phyloP scores from a whole-genome alignment of 2,797 vertebrate species.

The Xenentodon cancila region DNA sequence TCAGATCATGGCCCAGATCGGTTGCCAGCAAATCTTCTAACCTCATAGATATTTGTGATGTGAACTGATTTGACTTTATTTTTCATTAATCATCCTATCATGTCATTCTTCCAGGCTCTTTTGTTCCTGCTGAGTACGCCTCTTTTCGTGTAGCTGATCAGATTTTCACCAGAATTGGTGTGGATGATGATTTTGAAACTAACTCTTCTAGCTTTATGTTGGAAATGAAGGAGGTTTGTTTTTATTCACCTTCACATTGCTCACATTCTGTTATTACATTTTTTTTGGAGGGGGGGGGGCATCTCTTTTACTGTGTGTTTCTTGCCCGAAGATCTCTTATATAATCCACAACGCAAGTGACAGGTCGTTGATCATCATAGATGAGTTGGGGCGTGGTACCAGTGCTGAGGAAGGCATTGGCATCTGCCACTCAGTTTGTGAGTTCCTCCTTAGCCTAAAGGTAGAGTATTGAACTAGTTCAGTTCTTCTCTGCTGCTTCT shows the following conservation, averaged over 20 bases:
- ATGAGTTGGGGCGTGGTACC: slow-evolving; percentile 96
- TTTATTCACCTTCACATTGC: neutral
- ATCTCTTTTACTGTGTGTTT: slow-evolving; percentile 20
- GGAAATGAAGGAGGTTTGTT: slow-evolving; percentile 96
- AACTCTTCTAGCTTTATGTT: slow-evolving; percentile 98
- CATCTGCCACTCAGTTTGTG: slow-evolving; percentile 93
- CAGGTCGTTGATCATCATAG: slow-evolving; percentile 94
- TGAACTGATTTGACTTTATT: neutral
- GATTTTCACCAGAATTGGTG: slow-evolving; percentile 96
- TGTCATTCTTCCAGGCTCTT: slow-evolving; percentile 86
- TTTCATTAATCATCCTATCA: slow-evolving; percentile 5
- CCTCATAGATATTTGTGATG: neutral
- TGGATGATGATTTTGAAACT: slow-evolving; percentile 98
- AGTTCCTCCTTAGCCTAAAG: slow-evolving; percentile 93
- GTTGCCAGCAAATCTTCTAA: slow-evolving; percentile 72
- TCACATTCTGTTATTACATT: neutral
- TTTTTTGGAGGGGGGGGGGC: neutral
- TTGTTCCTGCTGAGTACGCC: slow-evolving; percentile 93
- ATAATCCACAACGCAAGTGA: slow-evolving; percentile 95
- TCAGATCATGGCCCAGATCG: slow-evolving; percentile 98
- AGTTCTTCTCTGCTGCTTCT: slow-evolving; percentile 21
- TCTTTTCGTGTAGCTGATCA: slow-evolving; percentile 94
- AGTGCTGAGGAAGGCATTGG: slow-evolving; percentile 97
- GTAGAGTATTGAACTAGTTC: slow-evolving; percentile 71
- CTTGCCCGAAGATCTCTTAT: slow-evolving; percentile 88